Evolutionary conservation across 2,888 invertebrate species (phyloP).

Genomic region (Dexiosoma caninum): DNA sequence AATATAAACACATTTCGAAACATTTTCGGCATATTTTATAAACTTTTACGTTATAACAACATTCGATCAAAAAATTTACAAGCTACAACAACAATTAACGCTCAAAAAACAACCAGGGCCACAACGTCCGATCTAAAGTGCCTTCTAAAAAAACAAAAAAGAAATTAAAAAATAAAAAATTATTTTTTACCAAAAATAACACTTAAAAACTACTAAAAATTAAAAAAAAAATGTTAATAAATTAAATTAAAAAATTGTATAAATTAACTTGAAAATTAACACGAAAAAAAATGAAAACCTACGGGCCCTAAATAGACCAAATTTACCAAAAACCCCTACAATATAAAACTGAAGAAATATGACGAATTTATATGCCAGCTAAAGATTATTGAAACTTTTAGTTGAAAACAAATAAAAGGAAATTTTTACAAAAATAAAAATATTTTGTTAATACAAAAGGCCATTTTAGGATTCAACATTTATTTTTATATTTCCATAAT

Average conservation of each 20-base stretch:
- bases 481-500: not conserved
- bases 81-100: conserved; percentile 63
- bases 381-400: conserved; percentile 43
- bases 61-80: conserved; percentile 64
- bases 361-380: conserved; percentile 4
- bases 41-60: conserved; percentile 54
- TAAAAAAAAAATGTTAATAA: conserved; percentile 79
- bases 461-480: conserved; percentile 25
- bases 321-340: conserved; percentile 65
- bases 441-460: conserved; percentile 26
- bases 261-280: conserved; percentile 80
- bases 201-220: conserved; percentile 77
- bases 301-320: conserved; percentile 92
- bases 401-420: conserved; percentile 43
- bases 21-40: conserved; percentile 52
- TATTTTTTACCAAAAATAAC: conserved; percentile 88
- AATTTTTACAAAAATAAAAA: conserved; percentile 31
- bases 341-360: conserved; percentile 48
- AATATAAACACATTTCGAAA: conserved; percentile 62
- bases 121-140: conserved; percentile 96
- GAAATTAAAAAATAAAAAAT: conserved; percentile 78
- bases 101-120: conserved; percentile 82
- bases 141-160: conserved; percentile 81
- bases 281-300: conserved; percentile 83
- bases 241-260: conserved; percentile 82